phyloP scores from a whole-genome alignment of 2,888 invertebrate genomes.

The Caenorhabditis becei region DNA sequence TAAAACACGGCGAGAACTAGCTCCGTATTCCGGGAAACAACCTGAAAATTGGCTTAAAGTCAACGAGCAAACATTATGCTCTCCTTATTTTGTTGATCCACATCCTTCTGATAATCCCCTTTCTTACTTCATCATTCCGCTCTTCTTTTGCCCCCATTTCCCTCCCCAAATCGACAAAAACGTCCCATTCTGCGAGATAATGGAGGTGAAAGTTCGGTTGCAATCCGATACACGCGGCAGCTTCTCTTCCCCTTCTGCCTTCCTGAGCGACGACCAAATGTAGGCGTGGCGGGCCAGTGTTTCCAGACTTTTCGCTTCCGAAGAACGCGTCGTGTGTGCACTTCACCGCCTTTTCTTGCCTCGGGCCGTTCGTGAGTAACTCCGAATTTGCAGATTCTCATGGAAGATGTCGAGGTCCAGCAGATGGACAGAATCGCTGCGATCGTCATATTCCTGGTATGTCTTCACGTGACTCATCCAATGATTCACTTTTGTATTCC shows the following conservation, averaged over 20 bases:
- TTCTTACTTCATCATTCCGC: conserved; percentile 2
- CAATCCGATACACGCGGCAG: conserved; percentile 46
- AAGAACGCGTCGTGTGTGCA: conserved; percentile 18
- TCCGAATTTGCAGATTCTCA: conserved; percentile 48
- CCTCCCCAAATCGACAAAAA: conserved; percentile 8
- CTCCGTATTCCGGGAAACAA: background rate
- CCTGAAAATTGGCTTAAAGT: background rate
- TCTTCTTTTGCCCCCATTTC: conserved; percentile 6
- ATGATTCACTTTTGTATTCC: background rate
- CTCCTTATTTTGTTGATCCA: conserved; percentile 6
- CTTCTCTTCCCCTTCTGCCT: conserved; percentile 8
- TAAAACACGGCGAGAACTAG: conserved; percentile 29
- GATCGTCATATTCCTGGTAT: conserved; percentile 67
- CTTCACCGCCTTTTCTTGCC: background rate
- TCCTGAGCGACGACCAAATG: conserved; percentile 33
- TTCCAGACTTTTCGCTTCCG: conserved; percentile 5
- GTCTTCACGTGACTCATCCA: background rate
- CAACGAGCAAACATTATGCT: background rate
- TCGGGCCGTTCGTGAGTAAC: background rate
- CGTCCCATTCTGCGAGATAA: conserved; percentile 42
- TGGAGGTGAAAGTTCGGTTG: conserved; percentile 55
- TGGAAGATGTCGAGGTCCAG: conserved; percentile 59
- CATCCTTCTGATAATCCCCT: conserved; percentile 7
- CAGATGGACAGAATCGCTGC: conserved; percentile 67
- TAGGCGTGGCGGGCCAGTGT: conserved; percentile 31